Evolutionary conservation across 2,888 invertebrate species (phyloP).

Genomic region (Drosophila recens): DNA sequence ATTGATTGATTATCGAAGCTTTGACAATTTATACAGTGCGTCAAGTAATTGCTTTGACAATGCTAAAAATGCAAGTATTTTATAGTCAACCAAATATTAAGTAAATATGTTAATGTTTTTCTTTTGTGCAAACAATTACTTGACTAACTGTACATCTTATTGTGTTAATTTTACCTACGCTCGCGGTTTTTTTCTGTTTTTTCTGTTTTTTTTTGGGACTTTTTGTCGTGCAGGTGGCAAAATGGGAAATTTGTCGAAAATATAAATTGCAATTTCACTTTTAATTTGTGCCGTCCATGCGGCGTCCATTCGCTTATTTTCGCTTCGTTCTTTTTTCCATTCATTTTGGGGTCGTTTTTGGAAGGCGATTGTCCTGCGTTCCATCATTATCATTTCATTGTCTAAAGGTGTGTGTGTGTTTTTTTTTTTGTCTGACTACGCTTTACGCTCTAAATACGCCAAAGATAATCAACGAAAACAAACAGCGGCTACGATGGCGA

Average conservation of each 20-base stretch:
- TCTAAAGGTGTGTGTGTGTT: neutral
- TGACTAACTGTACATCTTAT: conserved; percentile 14
- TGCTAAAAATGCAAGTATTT: neutral
- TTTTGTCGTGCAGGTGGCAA: conserved; percentile 60
- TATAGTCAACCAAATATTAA: neutral
- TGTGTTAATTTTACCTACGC: neutral
- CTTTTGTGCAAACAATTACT: neutral
- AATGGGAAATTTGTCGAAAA: conserved; percentile 73
- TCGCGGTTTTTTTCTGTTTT: conserved; percentile 4
- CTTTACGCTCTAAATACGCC: conserved; percentile 85
- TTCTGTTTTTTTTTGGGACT: conserved; percentile 19
- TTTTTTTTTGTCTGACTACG: conserved; percentile 74
- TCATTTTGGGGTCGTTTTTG: conserved; percentile 7
- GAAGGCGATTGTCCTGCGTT: conserved; percentile 48
- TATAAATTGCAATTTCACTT: conserved; percentile 79
- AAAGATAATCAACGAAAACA: conserved; percentile 83
- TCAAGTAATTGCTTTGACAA: too few species aligned
- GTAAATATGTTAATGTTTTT: neutral
- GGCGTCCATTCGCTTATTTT: neutral
- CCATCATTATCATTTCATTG: conserved; percentile 63
- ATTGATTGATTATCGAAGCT: neutral
- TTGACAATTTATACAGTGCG: conserved; percentile 3
- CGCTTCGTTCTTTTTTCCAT: neutral
- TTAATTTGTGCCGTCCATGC: conserved; percentile 61
- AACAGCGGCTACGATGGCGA: conserved; percentile 71